Conservation (phyloP, 2,797 vertebrate genomes). For the Enteromius thamalakanensis region DNA sequence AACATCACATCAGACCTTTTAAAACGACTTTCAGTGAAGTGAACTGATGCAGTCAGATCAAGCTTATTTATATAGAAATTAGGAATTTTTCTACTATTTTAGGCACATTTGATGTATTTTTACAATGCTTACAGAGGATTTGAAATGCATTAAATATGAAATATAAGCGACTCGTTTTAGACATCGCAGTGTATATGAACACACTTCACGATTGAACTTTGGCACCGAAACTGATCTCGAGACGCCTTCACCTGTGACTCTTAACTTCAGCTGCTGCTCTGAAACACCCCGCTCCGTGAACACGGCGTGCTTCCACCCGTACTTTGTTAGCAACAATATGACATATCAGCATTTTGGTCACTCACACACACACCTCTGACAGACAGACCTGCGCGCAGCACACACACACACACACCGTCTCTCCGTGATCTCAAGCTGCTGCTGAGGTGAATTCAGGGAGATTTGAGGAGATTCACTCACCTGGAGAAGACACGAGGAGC, state of each 20-base stretch:
- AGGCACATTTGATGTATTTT: neutral
- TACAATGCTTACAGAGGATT: neutral
- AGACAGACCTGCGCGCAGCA: neutral
- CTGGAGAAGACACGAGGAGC: conserved; percentile 17
- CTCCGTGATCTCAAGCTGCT: neutral
- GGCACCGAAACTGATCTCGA: neutral
- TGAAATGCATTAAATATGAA: neutral
- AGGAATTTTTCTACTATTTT: neutral
- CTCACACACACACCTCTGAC: conserved; percentile 6
- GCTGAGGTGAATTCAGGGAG: neutral
- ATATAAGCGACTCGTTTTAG: neutral
- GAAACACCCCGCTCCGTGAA: neutral
- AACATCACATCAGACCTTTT: neutral
- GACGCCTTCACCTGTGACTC: neutral
- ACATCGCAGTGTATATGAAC: neutral
- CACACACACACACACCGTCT: conserved; percentile 1
- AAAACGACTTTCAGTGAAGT: neutral
- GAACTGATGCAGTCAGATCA: neutral
- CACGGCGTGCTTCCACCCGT: neutral
- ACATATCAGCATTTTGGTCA: conserved; percentile 23
- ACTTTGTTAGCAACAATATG: neutral
- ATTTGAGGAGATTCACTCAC: conserved; percentile 18
- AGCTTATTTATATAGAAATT: too few relatives aligned
- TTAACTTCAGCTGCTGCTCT: neutral
- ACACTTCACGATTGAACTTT: conserved; percentile 4